These are phyloP conservation scores for Morone chrysops DNA, from an alignment of 2,113 vertebrate genomes.

Conservation along the genomic window DNA sequence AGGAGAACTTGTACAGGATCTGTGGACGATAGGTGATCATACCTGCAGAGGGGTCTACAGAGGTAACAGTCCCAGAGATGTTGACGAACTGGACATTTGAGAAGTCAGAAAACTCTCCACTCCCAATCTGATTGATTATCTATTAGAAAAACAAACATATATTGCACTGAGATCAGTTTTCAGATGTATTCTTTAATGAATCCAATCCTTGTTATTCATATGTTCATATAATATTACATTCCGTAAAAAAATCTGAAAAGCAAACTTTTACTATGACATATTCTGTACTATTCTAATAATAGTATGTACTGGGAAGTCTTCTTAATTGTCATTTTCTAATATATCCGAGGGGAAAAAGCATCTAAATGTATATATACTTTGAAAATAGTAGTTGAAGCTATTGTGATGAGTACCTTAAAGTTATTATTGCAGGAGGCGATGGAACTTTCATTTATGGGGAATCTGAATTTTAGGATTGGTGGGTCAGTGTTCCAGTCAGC, in stretches of 20 bases:
- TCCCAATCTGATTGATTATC: too few relatives aligned
- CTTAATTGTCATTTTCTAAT: not conserved
- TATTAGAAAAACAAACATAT: conserved; percentile 33
- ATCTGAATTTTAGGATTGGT: conserved; percentile 77
- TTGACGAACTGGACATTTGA: conserved; percentile 81
- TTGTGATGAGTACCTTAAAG: conserved; percentile 65
- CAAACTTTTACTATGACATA: not conserved
- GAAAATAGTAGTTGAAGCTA: not conserved
- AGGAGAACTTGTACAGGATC: conserved; percentile 83
- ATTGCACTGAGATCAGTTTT: not conserved
- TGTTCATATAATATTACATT: not conserved
- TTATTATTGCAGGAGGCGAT: conserved; percentile 65
- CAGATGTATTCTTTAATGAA: not conserved
- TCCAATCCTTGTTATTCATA: not conserved
- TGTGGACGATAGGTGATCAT: conserved; percentile 81
- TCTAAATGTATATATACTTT: not conserved
- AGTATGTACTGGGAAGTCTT: not conserved
- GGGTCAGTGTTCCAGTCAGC: conserved; percentile 65
- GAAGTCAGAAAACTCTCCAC: conserved; percentile 76
- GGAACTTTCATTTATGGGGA: conserved; percentile 69
- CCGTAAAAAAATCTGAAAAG: not conserved
- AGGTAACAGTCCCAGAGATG: conserved; percentile 79
- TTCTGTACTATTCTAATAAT: not conserved
- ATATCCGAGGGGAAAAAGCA: not conserved
- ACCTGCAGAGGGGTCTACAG: conserved; percentile 68